These are phyloP conservation scores for Drosophila kanekoi DNA, from an alignment of 2,888 invertebrate species.

Conservation along the genomic window DNA sequence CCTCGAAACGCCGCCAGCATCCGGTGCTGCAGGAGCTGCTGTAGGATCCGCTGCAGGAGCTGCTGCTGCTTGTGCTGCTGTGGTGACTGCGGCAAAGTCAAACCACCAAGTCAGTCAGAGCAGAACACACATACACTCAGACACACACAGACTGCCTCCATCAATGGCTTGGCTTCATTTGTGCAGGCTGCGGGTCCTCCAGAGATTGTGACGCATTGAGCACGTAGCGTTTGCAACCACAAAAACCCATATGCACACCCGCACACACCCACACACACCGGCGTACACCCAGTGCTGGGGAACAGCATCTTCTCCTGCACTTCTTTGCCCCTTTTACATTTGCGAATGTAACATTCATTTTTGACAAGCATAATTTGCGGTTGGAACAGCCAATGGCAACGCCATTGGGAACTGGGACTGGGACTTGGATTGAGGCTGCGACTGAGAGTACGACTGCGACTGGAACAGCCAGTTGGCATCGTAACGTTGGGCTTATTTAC, in stretches of 20 bases:
- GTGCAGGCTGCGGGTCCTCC: conserved; percentile 45
- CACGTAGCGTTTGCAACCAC: conserved; percentile 66
- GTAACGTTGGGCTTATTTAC: conserved; percentile 62
- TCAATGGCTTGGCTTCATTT: conserved; percentile 63
- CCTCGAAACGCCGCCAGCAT: conserved; percentile 57
- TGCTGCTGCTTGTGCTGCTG: conserved; percentile 30
- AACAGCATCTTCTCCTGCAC: conserved; percentile 24
- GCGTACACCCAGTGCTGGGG: conserved; percentile 1
- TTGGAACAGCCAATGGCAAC: conserved; percentile 44
- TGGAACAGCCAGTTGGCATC: conserved; percentile 7
- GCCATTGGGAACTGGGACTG: conserved; percentile 33
- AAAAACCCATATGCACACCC: conserved; percentile 43
- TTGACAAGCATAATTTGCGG: conserved; percentile 80
- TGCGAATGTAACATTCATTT: conserved; percentile 79
- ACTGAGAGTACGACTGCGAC: conserved; percentile 38
- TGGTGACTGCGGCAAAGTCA: conserved; percentile 49
- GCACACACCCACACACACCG: conserved; percentile 13
- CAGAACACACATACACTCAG: conserved; percentile 15
- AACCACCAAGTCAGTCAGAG: conserved; percentile 60
- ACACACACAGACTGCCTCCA: conserved; percentile 27
- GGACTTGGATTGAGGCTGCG: conserved; percentile 54
- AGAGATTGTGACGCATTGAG: conserved; percentile 77
- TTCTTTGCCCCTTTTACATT: conserved; percentile 44
- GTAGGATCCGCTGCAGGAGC: conserved; percentile 10
- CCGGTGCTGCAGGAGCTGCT: conserved; percentile 28